These are phyloP conservation scores for Hymenochirus boettgeri DNA, from an alignment of 2,113 vertebrate genomes.

Conservation along the genomic window DNA sequence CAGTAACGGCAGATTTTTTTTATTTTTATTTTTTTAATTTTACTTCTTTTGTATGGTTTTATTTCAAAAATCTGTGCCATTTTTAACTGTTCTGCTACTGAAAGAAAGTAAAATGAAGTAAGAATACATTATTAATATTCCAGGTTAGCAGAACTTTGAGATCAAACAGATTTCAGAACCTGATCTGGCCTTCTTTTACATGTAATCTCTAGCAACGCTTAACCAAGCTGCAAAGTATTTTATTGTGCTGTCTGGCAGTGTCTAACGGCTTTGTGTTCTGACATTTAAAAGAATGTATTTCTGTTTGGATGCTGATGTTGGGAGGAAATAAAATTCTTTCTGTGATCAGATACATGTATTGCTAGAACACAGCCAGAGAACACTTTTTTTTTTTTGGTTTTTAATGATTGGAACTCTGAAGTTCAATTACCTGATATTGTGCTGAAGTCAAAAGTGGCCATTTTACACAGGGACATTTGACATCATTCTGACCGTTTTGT, in stretches of 20 bases:
- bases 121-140: background rate
- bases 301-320: no score
- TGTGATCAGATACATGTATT: background rate
- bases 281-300: no score
- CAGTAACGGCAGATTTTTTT: background rate
- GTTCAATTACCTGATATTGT: constrained; percentile 7
- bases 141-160: constrained; percentile 22
- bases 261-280: background rate
- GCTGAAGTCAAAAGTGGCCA: constrained; percentile 6
- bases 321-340: background rate
- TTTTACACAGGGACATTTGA: background rate
- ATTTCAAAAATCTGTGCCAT: no score
- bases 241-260: constrained; percentile 1
- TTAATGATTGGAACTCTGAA: constrained; percentile 2
- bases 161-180: constrained; percentile 23
- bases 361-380: constrained; percentile 2
- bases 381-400: constrained; percentile 4
- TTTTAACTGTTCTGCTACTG: no score
- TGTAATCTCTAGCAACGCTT: constrained; percentile 1
- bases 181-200: background rate
- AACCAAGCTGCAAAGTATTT: constrained; percentile 28
- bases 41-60: no score
- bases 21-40: no score
- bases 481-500: background rate
- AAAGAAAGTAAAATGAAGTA: no score